A percentile compares a stretch with the other conserved stretches of the same genome.
Conservation (phyloP, 2,888 invertebrate genomes). For the Archaeoteleia sp. region DNA sequence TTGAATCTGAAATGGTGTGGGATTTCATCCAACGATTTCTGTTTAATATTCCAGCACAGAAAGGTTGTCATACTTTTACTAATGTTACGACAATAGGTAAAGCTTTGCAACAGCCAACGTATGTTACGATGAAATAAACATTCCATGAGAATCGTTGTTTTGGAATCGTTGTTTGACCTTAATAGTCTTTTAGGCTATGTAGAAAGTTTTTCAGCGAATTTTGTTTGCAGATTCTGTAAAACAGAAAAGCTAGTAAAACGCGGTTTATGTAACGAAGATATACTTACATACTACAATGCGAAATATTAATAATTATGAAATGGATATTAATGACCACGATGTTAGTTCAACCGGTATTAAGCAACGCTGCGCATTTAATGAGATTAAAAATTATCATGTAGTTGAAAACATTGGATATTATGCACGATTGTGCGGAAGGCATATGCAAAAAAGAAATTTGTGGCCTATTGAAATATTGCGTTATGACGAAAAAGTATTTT, state of each 20-base stretch:
- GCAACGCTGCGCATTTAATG: slow-evolving; percentile 15
- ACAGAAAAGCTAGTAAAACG: slow-evolving; percentile 7
- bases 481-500: slow-evolving; percentile 16
- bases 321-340: slow-evolving; percentile 5
- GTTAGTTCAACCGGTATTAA: slow-evolving; percentile 12
- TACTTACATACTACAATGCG: slow-evolving; percentile 8
- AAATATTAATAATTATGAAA: slow-evolving; percentile 14
- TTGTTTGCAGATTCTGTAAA: slow-evolving; percentile 19
- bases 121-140: too few relatives aligned
- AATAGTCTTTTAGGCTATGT: slow-evolving; percentile 20
- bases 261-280: slow-evolving; percentile 10
- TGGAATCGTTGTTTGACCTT: too few relatives aligned
- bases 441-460: slow-evolving; percentile 18
- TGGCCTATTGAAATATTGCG: slow-evolving; percentile 13
- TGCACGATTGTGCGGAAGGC: slow-evolving; percentile 27
- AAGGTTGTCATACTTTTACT: slow-evolving; percentile 1
- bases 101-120: too few relatives aligned
- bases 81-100: slow-evolving; percentile 5
- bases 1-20: slow-evolving; percentile 9
- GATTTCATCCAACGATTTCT: slow-evolving; percentile 18
- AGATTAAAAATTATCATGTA: slow-evolving; percentile 18
- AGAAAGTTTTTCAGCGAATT: slow-evolving; percentile 15
- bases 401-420: slow-evolving; percentile 20
- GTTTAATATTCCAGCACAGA: slow-evolving; percentile 3
- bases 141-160: too few relatives aligned